phyloP scores from a whole-genome alignment of 2,113 vertebrate species.

The Dicerorhinus sumatrensis region DNA sequence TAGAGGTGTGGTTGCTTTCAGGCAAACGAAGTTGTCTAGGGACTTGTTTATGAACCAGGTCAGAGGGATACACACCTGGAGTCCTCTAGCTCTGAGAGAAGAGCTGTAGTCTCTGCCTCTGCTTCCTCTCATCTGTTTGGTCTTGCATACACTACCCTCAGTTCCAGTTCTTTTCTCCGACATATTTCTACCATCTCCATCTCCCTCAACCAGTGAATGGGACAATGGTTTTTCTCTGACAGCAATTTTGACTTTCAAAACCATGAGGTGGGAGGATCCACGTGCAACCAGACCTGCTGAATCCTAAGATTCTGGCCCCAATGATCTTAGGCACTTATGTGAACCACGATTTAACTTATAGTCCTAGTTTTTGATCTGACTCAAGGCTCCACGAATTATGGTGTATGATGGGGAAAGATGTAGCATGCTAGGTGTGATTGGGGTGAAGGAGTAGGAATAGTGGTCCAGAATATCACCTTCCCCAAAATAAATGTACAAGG shows the following conservation, averaged over 20 bases:
- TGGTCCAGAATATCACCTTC: background rate
- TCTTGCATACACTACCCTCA: background rate
- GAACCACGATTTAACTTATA: background rate
- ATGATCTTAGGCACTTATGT: background rate
- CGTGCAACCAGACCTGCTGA: background rate
- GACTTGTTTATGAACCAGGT: background rate
- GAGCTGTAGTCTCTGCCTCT: background rate
- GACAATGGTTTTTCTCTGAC: background rate
- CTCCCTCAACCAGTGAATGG: background rate
- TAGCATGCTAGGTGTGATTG: background rate
- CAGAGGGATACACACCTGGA: background rate
- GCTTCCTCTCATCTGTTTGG: background rate
- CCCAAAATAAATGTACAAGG: background rate
- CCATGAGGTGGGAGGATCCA: background rate
- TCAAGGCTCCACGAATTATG: background rate
- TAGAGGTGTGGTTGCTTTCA: background rate
- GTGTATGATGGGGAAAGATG: background rate
- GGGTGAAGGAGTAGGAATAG: background rate
- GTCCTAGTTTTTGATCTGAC: background rate
- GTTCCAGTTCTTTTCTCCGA: background rate
- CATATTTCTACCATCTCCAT: background rate
- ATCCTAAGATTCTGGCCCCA: background rate
- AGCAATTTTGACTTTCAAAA: background rate
- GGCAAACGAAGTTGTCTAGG: background rate
- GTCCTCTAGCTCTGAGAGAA: background rate